A percentile compares a stretch with the other conserved stretches of the same genome.
Conservation (phyloP, 2,797 vertebrate species). For the Syngnathus acus region DNA sequence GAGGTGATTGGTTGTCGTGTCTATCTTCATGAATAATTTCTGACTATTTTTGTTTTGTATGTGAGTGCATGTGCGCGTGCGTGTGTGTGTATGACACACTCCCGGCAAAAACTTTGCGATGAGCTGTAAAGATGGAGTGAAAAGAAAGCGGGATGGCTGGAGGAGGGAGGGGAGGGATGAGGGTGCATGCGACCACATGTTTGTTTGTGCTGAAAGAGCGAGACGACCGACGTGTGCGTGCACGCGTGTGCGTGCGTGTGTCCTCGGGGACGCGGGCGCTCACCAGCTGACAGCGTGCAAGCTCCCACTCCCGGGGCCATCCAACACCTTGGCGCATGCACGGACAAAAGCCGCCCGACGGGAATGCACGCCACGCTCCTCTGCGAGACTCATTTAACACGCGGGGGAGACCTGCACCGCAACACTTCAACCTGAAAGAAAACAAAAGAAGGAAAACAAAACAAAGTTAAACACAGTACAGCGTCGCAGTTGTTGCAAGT, state of each 20-base stretch:
- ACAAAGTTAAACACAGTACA: too few species aligned
- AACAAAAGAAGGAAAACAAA: background rate
- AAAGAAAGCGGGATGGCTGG: background rate
- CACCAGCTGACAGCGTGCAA: conserved; percentile 98
- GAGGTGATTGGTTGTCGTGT: background rate
- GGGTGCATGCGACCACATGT: conserved; percentile 15
- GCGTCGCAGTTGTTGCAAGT: background rate
- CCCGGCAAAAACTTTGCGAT: background rate
- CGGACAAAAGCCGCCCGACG: conserved; percentile 76
- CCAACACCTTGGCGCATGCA: conserved; percentile 77
- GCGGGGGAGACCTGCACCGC: conserved; percentile 14
- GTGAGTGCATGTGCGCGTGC: background rate
- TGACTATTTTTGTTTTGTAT: background rate
- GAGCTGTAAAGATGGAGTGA: background rate
- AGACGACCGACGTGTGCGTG: conserved; percentile 16
- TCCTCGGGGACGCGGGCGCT: conserved; percentile 92
- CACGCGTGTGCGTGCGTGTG: conserved; percentile 14
- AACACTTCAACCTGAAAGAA: conserved; percentile 9
- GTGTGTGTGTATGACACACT: background rate
- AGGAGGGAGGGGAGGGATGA: background rate
- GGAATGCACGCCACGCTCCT: conserved; percentile 76
- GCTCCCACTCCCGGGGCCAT: conserved; percentile 77
- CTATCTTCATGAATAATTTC: background rate
- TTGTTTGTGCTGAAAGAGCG: conserved; percentile 16
- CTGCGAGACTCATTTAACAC: conserved; percentile 44